Conservation (phyloP, 2,888 invertebrate genomes). For the Odontothrips loti region DNA sequence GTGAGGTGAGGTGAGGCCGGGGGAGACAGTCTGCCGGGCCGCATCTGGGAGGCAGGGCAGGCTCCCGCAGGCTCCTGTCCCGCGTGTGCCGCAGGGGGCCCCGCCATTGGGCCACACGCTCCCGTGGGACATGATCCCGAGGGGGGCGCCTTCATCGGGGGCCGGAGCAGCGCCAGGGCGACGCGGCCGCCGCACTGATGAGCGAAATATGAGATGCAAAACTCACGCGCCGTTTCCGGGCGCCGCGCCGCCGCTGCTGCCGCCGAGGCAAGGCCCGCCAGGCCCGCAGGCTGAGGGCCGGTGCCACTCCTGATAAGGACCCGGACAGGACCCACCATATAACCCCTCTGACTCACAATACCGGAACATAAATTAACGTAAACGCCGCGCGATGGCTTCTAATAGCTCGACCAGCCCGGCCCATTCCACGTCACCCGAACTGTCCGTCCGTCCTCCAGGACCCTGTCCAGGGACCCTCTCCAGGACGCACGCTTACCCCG, state of each 20-base stretch:
- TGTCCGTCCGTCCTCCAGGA: neutral
- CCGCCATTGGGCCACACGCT: no score
- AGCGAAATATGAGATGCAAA: constrained; percentile 20
- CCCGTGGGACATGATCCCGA: no score
- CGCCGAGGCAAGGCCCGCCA: no score
- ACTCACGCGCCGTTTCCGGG: constrained; percentile 2
- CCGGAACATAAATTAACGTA: constrained; percentile 12
- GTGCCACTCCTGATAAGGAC: neutral
- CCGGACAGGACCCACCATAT: neutral
- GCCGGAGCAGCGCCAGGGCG: neutral
- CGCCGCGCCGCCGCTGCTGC: neutral
- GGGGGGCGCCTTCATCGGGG: neutral
- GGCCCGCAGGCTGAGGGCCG: no score
- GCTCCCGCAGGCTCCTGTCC: no score
- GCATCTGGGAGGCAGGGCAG: neutral
- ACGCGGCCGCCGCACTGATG: neutral
- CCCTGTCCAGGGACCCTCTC: neutral
- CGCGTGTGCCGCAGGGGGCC: neutral
- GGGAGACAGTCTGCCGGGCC: neutral
- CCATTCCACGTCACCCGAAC: neutral
- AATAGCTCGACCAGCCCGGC: neutral
- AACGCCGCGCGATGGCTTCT: neutral
- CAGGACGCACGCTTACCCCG: neutral
- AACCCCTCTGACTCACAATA: neutral
- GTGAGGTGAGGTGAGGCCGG: neutral